Base-by-base conservation (phyloP, 1,140 invertebrate genomes). In the Drosophila pseudoobscura region DNA sequence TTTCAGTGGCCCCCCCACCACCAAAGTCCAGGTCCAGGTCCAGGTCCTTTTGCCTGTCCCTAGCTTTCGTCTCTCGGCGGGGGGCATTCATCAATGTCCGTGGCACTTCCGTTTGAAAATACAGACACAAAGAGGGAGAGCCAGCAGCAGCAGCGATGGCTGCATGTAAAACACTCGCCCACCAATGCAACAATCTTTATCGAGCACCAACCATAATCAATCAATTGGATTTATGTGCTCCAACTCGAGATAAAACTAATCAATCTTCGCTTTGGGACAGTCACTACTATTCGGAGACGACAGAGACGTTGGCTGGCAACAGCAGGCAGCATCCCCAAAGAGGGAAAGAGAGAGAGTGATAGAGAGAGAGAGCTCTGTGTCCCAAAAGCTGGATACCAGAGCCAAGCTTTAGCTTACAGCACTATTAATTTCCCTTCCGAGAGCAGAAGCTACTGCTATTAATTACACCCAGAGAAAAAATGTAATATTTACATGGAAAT, bases 241-340 rank as follows among this genome's bases (percentile, higher is more conserved):
- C 78, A 87, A 89, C 89, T 89, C 75, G 75, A 90, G 89, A 90
- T 90, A 90, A 90, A 90, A 89, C 89, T 89, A 90, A 90, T 90
- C 89, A 90, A 90, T 90, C 89, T 90, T 89, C 51, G 62, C 65
- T 63, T 70, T 58, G 63, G 83, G 82, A 82, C 82, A 78, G 49
- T 75, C 64, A 53, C 15, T 13, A 69, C 15, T 39, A 69, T 49
- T 69, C 66, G 63, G 75, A 55, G 70, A 51, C 54, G 75, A 51
- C 54, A 63, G 71, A 53, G 56, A 50, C 62, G 58, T 26, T 26
- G 24, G 4, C 54, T 55, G 54, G 17, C 45, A 43, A 13, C 57
- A 73, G 47, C 51, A 43, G 39, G 20, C 1, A 26, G 22, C 20
- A 52, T 44, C 17, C 9, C 49, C 20, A 44, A n/a, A 8, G 43